Base-by-base conservation (phyloP, 2,113 vertebrate genomes). In the Vulpes ferrilata region DNA sequence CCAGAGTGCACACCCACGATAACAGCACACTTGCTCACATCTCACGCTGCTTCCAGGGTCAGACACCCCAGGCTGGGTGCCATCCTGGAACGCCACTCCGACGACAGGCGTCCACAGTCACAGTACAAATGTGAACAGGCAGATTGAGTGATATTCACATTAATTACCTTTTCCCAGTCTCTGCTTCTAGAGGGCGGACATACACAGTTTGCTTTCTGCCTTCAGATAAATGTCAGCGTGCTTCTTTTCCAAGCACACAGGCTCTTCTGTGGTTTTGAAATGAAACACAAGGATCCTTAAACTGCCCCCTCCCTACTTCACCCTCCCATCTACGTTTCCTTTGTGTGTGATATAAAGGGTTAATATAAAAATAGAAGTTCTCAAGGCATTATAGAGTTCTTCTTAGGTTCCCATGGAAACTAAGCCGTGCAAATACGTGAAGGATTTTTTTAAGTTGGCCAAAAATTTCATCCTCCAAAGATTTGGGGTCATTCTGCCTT, bases 381-480 rank as follows among this genome's bases (percentile, higher is more conserved):
- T 90, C 64, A 5, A 69, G 85, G 82, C 96, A 80, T 65, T 53
- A 30, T 53, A 67, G 88, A 76, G 87, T 88, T 60, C 93, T 95
- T 88, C 79, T 88, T 13, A 15, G 73, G 97, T 98, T 98, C 82
- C 98, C 97, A 97, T 98, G 86, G 98, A 97, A 98, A 98, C 98
- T 64, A 64, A 35, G 74, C 96, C 62, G 85, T 73, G 81, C 93
- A 96, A 96, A 86, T 27, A 86, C 76, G 94, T n/a, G 69, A 79
- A 90, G 87, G 15, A 0, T 90, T 76, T 92, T 85, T 96, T 88
- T 13, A 93, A 96, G 78, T 96, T 86, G 97, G 93, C 93, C 90
- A 60, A 48, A 80, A 92, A 92, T 96, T 92, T 88, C 87, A 76
- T 94, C 84, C 15, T 96, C 30, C 57, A 22, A 96, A 80, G 91